Conservation (phyloP, 30 jellyfish, hydroid and myxozoan genomes). For the Mastigias papua region DNA sequence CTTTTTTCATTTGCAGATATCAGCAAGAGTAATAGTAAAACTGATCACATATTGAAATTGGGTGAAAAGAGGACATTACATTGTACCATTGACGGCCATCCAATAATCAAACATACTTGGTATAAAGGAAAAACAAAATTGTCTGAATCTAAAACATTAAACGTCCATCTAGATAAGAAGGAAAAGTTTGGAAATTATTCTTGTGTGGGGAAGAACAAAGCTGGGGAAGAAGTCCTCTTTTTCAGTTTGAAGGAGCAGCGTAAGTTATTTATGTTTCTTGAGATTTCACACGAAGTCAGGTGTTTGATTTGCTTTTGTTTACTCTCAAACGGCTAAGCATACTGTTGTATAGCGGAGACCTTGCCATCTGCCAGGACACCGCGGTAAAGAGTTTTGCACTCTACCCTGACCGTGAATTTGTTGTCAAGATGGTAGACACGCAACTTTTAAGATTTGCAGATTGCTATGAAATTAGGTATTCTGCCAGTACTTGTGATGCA, state of each 20-base stretch:
- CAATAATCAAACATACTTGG: constrained; percentile 26
- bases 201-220: constrained; percentile 53
- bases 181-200: constrained; percentile 61
- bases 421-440: no score
- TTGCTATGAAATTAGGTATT: no score
- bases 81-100: constrained; percentile 43
- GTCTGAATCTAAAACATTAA: neutral
- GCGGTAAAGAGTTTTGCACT: no score
- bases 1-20: constrained; percentile 7
- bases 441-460: no score
- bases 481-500: no score
- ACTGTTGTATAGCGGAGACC: no score
- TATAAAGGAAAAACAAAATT: constrained; percentile 10
- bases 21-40: neutral
- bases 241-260: constrained; percentile 27
- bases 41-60: neutral
- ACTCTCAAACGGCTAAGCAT: no score
- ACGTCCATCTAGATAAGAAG: constrained; percentile 18
- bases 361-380: no score
- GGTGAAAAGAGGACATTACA: constrained; percentile 27
- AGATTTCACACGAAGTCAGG: no score
- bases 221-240: constrained; percentile 35
- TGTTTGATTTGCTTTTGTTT: no score
- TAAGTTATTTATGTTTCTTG: constrained; percentile 7
- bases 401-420: no score